A percentile compares a stretch with the other conserved stretches of the same genome.
Evolutionary conservation across 2,888 invertebrate species (phyloP).

Genomic region (Endomychus coccineus): DNA sequence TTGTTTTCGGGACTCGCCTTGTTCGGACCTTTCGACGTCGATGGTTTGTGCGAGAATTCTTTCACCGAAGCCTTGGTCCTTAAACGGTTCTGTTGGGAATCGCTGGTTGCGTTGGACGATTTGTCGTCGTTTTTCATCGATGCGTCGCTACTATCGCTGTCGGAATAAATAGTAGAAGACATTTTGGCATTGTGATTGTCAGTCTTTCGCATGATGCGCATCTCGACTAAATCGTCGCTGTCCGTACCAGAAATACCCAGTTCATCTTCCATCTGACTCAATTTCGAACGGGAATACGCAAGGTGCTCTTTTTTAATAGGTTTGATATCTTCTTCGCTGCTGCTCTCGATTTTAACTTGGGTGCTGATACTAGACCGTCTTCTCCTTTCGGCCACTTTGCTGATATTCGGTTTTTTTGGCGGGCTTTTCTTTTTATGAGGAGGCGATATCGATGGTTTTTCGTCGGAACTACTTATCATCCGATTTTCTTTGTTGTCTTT

Average conservation of each 20-base stretch:
- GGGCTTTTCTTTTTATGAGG: constrained; percentile 40
- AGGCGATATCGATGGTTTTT: constrained; percentile 45
- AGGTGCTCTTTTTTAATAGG: constrained; percentile 42
- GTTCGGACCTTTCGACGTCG: constrained; percentile 33
- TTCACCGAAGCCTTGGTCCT: constrained; percentile 81
- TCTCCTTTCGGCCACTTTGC: constrained; percentile 32
- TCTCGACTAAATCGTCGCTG: constrained; percentile 70
- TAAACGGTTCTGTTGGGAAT: constrained; percentile 62
- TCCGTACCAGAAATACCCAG: constrained; percentile 64
- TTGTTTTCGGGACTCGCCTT: constrained; percentile 34
- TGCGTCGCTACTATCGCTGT: constrained; percentile 57
- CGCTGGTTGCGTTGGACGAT: constrained; percentile 52
- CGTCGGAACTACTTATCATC: constrained; percentile 45
- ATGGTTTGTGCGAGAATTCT: constrained; percentile 57
- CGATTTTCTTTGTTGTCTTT: constrained; percentile 47
- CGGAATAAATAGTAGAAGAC: constrained; percentile 78
- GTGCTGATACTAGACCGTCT: constrained; percentile 36
- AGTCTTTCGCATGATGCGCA: constrained; percentile 47
- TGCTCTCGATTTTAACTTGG: constrained; percentile 47
- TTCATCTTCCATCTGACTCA: constrained; percentile 70
- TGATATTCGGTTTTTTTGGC: constrained; percentile 30
- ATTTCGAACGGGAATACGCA: constrained; percentile 49
- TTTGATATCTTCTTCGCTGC: constrained; percentile 55
- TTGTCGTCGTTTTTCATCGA: constrained; percentile 55
- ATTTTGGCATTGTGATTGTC: constrained; percentile 46